phyloP scores from a whole-genome alignment of 2,113 vertebrate genomes.

The Cygnus buccinator region DNA sequence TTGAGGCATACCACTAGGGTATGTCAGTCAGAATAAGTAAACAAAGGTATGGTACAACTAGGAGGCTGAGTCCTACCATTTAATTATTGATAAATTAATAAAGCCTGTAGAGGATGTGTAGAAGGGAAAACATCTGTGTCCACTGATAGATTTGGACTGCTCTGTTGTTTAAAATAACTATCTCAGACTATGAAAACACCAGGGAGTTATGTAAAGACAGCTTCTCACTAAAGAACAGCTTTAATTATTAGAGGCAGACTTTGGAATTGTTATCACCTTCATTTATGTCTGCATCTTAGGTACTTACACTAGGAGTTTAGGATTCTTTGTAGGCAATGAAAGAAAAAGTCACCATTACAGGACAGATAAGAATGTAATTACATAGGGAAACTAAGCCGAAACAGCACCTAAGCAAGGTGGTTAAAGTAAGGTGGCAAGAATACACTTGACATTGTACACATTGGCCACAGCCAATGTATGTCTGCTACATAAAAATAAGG shows the following conservation, averaged over 20 bases:
- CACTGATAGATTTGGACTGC: not conserved
- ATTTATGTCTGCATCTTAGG: not conserved
- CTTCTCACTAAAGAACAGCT: not conserved
- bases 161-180: constrained; percentile 6
- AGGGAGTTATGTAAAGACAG: not conserved
- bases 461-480: not conserved
- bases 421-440: not conserved
- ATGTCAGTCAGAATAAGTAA: not conserved
- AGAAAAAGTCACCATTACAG: not conserved
- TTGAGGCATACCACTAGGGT: not conserved
- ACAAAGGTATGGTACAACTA: not conserved
- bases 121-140: constrained; percentile 14
- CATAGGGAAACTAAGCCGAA: not conserved
- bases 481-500: not conserved
- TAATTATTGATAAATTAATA: not conserved
- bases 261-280: not conserved
- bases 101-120: not conserved
- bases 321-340: not conserved
- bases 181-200: not conserved
- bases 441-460: not conserved
- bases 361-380: not conserved
- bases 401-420: not conserved
- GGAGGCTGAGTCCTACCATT: not conserved
- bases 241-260: not conserved
- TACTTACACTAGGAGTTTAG: not conserved